Evolutionary conservation across 2,888 invertebrate species (phyloP).

Genomic region (Lasioglossum marginatum): DNA sequence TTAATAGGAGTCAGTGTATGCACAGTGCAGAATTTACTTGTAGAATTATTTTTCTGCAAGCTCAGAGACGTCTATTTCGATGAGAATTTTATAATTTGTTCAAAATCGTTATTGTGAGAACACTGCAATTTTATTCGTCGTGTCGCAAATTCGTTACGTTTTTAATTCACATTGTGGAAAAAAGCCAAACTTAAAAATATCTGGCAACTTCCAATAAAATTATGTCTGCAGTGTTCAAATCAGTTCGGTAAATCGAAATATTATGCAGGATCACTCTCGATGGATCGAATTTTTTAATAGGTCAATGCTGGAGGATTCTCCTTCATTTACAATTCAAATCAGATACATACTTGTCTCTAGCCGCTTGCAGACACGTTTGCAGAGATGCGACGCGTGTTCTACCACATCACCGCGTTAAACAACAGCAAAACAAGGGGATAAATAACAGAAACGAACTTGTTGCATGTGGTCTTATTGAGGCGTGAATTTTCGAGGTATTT

Average conservation of each 20-base stretch:
- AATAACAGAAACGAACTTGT: not conserved
- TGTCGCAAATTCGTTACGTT: not conserved
- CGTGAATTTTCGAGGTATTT: too few relatives aligned
- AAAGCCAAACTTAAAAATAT: not conserved
- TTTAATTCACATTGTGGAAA: not conserved
- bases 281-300: constrained; percentile 5
- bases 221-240: not conserved
- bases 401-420: not conserved
- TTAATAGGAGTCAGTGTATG: too few relatives aligned
- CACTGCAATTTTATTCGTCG: too few relatives aligned
- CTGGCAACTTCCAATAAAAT: not conserved
- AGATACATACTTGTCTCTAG: not conserved
- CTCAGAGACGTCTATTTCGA: too few relatives aligned
- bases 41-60: too few relatives aligned
- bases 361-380: not conserved
- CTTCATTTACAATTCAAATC: constrained; percentile 37
- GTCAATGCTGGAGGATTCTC: not conserved
- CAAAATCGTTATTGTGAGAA: too few relatives aligned
- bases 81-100: too few relatives aligned
- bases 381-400: not conserved
- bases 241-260: not conserved
- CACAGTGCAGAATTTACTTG: too few relatives aligned
- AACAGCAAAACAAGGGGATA: not conserved
- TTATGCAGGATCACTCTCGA: not conserved
- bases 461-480: not conserved